Conservation (phyloP, 2,888 invertebrate genomes). For the Branchellion lobata region DNA sequence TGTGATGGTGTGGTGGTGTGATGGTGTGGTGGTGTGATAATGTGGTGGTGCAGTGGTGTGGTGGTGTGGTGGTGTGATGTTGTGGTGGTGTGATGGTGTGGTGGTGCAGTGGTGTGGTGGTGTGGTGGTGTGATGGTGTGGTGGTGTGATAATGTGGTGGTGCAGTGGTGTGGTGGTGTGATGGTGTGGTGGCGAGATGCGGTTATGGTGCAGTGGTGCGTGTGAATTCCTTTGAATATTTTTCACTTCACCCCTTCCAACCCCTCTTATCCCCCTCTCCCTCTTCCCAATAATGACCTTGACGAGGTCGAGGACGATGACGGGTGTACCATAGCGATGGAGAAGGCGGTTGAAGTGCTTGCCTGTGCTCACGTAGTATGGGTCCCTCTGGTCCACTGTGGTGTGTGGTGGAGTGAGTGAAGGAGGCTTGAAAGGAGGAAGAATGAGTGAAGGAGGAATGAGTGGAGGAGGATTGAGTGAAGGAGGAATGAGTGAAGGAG, state of each 20-base stretch:
- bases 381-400: constrained; percentile 60
- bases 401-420: neutral
- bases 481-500: too few species aligned
- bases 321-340: constrained; percentile 79
- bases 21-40: neutral
- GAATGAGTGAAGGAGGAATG: too few species aligned
- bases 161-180: too few species aligned
- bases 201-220: too few species aligned
- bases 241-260: too few species aligned
- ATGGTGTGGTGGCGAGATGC: too few species aligned
- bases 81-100: neutral
- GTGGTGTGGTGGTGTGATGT: neutral
- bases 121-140: neutral
- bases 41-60: neutral
- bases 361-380: constrained; percentile 63
- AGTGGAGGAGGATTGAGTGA: too few species aligned
- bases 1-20: neutral
- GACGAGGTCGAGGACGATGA: constrained; percentile 87
- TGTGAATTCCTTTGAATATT: too few species aligned
- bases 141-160: too few species aligned
- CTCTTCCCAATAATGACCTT: too few species aligned
- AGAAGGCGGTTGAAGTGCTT: constrained; percentile 62
- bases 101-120: neutral
- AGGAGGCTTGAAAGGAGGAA: too few species aligned
- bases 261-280: too few species aligned